phyloP scores from a whole-genome alignment of 2,888 invertebrate species.

The Papilio elwesi region DNA sequence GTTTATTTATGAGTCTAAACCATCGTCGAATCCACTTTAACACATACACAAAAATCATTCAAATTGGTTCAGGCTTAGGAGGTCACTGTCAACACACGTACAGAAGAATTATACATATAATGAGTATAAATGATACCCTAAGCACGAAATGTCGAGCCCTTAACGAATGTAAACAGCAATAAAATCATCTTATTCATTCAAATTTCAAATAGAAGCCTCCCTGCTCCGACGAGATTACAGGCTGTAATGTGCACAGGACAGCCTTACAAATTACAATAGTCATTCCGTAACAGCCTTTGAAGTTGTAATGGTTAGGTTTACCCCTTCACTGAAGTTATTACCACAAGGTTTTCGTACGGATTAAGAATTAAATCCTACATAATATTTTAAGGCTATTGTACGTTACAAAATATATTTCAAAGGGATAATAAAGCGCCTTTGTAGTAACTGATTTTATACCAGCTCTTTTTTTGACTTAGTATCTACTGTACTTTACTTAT shows the following conservation, averaged over 20 bases:
- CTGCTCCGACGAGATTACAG: conserved; percentile 31
- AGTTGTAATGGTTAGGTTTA: conserved; percentile 11
- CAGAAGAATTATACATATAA: no score
- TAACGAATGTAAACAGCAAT: conserved; percentile 15
- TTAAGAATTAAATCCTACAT: background rate
- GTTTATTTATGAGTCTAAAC: no score
- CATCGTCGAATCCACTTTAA: no score
- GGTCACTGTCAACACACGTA: no score
- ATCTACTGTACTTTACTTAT: no score
- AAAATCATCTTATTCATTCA: conserved; percentile 33
- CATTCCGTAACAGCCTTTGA: conserved; percentile 10
- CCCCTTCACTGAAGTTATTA: conserved; percentile 22
- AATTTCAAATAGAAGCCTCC: conserved; percentile 9
- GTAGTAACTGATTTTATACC: no score
- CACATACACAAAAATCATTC: no score
- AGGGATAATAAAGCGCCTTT: no score
- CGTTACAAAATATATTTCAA: no score
- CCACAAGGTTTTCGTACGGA: background rate
- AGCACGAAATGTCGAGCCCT: background rate
- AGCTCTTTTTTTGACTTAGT: no score
- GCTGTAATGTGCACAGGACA: conserved; percentile 9
- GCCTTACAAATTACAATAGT: conserved; percentile 29
- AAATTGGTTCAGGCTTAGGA: no score
- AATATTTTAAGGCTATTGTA: background rate
- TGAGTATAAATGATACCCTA: no score